phyloP scores from a whole-genome alignment of 2,888 invertebrate species.

The Serrognathus titanus region DNA sequence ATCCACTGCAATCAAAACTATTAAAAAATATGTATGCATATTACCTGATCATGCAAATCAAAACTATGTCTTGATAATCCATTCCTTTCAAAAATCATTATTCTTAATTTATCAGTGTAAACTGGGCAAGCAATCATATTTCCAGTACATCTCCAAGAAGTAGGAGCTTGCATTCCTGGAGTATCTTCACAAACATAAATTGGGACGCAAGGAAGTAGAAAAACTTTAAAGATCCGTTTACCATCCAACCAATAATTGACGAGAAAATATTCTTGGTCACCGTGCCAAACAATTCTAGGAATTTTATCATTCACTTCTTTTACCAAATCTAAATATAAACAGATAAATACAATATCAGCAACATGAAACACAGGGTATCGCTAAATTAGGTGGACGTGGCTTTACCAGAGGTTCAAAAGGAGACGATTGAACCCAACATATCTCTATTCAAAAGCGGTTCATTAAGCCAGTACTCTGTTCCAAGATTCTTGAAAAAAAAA shows the following conservation, averaged over 20 bases:
- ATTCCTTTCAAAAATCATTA: constrained; percentile 12
- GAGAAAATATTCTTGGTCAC: neutral
- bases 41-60: constrained; percentile 5
- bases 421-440: no score
- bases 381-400: no score
- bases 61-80: constrained; percentile 6
- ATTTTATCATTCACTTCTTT: neutral
- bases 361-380: no score
- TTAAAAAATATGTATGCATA: no score
- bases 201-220: neutral
- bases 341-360: neutral
- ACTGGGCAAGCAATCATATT: constrained; percentile 7
- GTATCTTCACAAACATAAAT: neutral
- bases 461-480: no score
- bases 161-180: neutral
- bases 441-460: no score
- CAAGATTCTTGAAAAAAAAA: no score
- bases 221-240: neutral
- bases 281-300: constrained; percentile 6
- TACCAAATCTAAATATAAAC: neutral
- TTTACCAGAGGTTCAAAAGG: no score
- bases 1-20: no score
- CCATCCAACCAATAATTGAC: neutral
- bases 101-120: neutral
- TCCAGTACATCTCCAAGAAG: neutral